Percentiles rank a stretch among this genome's conserved stretches.
These are phyloP conservation scores for Morpho deidamia DNA, from an alignment of 2,888 invertebrate genomes.

Conservation along the genomic window DNA sequence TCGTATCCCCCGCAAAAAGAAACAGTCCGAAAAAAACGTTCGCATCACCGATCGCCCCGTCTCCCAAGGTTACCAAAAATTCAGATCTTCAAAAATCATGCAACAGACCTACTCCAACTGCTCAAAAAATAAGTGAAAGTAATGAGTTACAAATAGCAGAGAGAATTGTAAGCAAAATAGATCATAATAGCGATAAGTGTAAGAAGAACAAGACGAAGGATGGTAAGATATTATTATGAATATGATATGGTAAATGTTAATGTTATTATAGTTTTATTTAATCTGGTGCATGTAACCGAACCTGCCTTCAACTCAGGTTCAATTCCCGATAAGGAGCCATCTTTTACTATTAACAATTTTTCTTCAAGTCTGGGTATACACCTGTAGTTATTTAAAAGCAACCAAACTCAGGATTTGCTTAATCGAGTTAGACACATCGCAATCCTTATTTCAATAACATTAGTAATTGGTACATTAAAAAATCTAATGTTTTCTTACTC, in stretches of 20 bases:
- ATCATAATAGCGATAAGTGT: slow-evolving; percentile 23
- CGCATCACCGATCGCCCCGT: slow-evolving; percentile 28
- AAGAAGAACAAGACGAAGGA: slow-evolving; percentile 34
- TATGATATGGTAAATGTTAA: neutral
- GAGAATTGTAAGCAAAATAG: slow-evolving; percentile 29
- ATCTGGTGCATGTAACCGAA: no score
- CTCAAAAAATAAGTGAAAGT: slow-evolving; percentile 28
- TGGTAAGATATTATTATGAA: slow-evolving; percentile 34
- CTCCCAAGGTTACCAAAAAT: slow-evolving; percentile 33
- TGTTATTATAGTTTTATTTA: neutral
- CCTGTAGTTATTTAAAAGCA: no score
- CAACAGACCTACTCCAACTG: slow-evolving; percentile 24
- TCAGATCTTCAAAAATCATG: slow-evolving; percentile 28
- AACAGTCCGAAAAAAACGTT: slow-evolving; percentile 26
- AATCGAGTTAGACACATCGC: no score
- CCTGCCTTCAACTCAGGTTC: no score
- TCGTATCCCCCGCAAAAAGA: slow-evolving; percentile 28
- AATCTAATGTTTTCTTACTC: no score
- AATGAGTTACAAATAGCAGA: slow-evolving; percentile 29
- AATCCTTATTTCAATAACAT: no score
- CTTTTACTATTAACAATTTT: no score
- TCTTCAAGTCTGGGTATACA: no score
- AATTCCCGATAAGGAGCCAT: no score
- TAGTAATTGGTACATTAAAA: no score
- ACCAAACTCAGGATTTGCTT: no score